Evolutionary conservation across 1,140 invertebrate species (phyloP), one percentile per base, ranked within the genome.

Genomic region (Homalodisca vitripennis): DNA sequence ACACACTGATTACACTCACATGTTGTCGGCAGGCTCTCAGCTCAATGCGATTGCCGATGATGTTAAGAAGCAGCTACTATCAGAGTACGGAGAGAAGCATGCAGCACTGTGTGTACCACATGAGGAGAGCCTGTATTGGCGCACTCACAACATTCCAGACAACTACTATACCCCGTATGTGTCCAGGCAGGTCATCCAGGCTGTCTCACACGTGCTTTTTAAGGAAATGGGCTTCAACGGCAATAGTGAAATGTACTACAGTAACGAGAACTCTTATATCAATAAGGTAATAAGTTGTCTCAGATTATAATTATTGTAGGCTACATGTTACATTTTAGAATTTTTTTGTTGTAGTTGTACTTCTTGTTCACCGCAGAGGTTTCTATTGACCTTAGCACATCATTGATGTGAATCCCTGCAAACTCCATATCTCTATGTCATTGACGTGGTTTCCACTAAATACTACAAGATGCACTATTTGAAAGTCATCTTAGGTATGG

Each of bases 241-340:
- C 1, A 48, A 48, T 26, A 67, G 65, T 20, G 65, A 67, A 22
- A 6, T 51, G 41, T 67, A 67, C 41, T 53, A 67, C 26, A 24
- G 3, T 13, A 20, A 3, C 1, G 65, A 67, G 26, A 67, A 67
- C 26, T 67, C 41, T 10, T 67, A 30, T n/a, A 67, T 67, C 27
- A 53, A 67, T 27, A 53, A 31, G 46, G 65, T 67, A 51, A 12
- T 6, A 3, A 14, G 20, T 14, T 53, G 20, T 3, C 17, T 17
- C 17, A 41, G 17, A 10, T 41, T 10, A 41, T 41, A 41, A 41
- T 41, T 10, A 41, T 41, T 17, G 17, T 10, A 41, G 6, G 17
- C 6, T 10, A 41, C 17, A 10, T 10, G 6, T 17, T 41, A 10
- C 34, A 41, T 10, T 41, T 10, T 10, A 10, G 6, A 41, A 41